phyloP scores from a whole-genome alignment of 2,113 vertebrate genomes.

The Holacanthus passer region DNA sequence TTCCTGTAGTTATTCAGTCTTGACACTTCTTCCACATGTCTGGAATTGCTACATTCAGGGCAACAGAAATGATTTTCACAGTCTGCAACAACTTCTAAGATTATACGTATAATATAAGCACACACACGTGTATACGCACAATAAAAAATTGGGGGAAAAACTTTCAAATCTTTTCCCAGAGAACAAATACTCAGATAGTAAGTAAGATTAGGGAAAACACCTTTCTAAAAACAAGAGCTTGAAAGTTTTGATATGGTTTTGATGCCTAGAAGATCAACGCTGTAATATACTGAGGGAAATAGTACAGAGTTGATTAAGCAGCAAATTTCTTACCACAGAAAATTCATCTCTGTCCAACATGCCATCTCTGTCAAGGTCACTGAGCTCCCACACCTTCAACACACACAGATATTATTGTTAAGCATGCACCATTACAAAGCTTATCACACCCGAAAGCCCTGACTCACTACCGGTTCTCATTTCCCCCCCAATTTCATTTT shows the following conservation, averaged over 20 bases:
- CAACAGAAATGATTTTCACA: slow-evolving; percentile 17
- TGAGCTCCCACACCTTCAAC: slow-evolving; percentile 96
- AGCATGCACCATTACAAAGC: slow-evolving; percentile 25
- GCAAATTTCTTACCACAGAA: slow-evolving; percentile 95
- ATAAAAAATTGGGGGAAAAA: not conserved
- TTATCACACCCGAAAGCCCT: not conserved
- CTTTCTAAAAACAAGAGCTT: not conserved
- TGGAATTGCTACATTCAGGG: slow-evolving; percentile 7
- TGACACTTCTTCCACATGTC: slow-evolving; percentile 19
- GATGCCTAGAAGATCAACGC: not conserved
- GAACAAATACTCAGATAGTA: not conserved
- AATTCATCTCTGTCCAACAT: slow-evolving; percentile 98
- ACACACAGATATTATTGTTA: slow-evolving; percentile 45
- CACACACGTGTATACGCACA: too few relatives aligned
- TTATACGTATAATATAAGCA: not conserved
- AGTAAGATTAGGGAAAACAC: not conserved
- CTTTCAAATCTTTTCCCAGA: not conserved
- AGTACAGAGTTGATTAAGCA: not conserved
- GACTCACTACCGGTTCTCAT: slow-evolving; percentile 1
- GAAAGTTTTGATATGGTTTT: not conserved
- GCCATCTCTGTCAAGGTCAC: slow-evolving; percentile 97
- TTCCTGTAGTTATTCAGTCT: slow-evolving; percentile 2
- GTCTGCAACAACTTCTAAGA: not conserved
- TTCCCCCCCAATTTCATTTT: slow-evolving; percentile 11
- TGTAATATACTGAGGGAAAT: not conserved